These are phyloP conservation scores for Heterocephalus glaber DNA, from an alignment of 2,113 vertebrate species.

Conservation along the genomic window DNA sequence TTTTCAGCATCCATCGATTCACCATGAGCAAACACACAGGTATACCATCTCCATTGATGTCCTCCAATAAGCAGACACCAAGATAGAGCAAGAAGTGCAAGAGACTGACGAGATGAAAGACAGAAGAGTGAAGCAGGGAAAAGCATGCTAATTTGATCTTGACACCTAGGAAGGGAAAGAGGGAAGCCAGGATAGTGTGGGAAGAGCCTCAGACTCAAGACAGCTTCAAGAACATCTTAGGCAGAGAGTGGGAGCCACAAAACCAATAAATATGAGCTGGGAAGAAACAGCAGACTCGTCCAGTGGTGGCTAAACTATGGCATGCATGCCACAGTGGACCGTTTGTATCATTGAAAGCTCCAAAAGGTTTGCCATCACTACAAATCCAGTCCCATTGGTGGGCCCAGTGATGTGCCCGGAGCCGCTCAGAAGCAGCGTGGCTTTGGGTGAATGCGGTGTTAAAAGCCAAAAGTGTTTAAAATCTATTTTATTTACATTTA, in stretches of 20 bases:
- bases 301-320: not conserved
- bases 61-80: not conserved
- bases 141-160: too few relatives aligned
- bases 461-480: not conserved
- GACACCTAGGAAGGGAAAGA: not conserved
- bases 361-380: not conserved
- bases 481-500: not conserved
- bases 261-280: not conserved
- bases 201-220: not conserved
- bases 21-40: not conserved
- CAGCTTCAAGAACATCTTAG: not conserved
- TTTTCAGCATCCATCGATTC: not conserved
- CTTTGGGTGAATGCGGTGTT: fast-evolving
- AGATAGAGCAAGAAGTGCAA: not conserved
- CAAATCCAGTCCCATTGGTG: fast-evolving
- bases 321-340: not conserved
- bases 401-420: not conserved
- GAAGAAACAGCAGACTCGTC: not conserved
- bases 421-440: not conserved
- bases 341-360: not conserved
- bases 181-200: not conserved
- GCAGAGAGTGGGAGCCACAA: not conserved
- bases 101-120: not conserved
- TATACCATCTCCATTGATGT: fast-evolving
- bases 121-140: not conserved